Conservation (phyloP, 92 coral and sea anemone genomes). For the Porites divaricata region DNA sequence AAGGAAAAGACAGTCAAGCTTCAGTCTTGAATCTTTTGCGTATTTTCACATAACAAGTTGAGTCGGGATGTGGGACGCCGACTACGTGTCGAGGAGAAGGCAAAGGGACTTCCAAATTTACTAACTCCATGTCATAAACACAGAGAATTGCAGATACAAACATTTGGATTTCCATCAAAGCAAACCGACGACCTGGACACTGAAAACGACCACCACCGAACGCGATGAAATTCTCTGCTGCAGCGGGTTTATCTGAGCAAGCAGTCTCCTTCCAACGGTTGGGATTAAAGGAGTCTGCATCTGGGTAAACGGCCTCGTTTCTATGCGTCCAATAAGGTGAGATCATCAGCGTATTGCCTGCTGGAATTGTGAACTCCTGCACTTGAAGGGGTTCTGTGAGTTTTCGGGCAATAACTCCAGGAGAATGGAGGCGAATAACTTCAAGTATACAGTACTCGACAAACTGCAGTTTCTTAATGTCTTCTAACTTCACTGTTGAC, state of each 20-base stretch:
- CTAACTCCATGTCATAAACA: constrained; percentile 42
- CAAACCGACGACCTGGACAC: constrained; percentile 67
- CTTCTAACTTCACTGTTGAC: constrained; percentile 23
- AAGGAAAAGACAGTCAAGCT: not conserved
- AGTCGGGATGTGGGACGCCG: constrained; percentile 61
- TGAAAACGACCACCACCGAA: constrained; percentile 69
- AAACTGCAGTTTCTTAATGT: constrained; percentile 46
- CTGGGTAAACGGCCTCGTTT: constrained; percentile 32
- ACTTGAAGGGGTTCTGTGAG: constrained; percentile 51
- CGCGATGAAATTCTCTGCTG: constrained; percentile 52
- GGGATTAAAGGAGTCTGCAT: constrained; percentile 47
- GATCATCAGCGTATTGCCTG: constrained; percentile 51
- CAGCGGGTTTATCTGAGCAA: constrained; percentile 31
- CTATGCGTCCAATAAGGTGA: constrained; percentile 69
- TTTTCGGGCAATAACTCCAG: constrained; percentile 56
- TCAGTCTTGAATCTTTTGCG: not conserved
- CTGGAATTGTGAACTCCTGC: constrained; percentile 47
- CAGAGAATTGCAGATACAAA: constrained; percentile 46
- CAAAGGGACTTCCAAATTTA: constrained; percentile 28
- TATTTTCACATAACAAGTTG: constrained; percentile 34
- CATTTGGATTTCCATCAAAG: constrained; percentile 67
- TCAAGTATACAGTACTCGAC: constrained; percentile 55
- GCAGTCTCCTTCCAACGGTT: constrained; percentile 41
- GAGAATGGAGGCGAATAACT: constrained; percentile 59
- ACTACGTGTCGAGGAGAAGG: constrained; percentile 55